phyloP scores from a whole-genome alignment of 2,113 vertebrate genomes.

The Eudyptes chrysolophus region DNA sequence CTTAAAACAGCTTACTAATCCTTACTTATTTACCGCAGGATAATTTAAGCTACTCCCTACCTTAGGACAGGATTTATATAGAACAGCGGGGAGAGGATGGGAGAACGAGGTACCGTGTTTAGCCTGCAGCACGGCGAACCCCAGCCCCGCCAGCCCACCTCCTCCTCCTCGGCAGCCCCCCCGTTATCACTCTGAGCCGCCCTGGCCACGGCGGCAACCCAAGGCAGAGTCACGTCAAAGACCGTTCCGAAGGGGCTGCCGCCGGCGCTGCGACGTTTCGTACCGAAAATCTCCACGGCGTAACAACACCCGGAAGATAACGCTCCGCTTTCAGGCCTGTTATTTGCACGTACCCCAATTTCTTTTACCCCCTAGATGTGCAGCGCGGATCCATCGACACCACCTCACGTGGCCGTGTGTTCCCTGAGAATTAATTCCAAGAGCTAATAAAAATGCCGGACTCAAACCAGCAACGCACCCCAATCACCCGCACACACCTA shows the following conservation, averaged over 20 bases:
- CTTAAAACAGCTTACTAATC: neutral
- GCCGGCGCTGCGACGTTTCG: rapidly evolving
- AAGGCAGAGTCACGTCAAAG: no score
- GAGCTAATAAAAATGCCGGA: neutral
- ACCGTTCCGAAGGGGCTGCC: no score
- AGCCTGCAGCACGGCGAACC: no score
- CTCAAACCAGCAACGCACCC: rapidly evolving
- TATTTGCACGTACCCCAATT: neutral
- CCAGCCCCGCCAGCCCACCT: no score
- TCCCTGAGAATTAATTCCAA: neutral
- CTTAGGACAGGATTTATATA: neutral
- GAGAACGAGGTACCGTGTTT: no score
- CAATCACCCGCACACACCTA: rapidly evolving
- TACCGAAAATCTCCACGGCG: rapidly evolving
- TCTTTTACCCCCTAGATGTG: neutral
- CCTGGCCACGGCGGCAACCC: no score
- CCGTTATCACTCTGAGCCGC: no score
- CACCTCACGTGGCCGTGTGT: rapidly evolving
- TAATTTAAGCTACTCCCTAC: neutral
- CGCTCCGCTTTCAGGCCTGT: neutral
- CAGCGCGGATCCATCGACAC: neutral
- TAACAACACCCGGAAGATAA: neutral
- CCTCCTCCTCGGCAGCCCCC: no score
- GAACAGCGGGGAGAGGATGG: no score
- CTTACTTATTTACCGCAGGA: neutral